These are phyloP conservation scores for Nipponia nippon DNA, from an alignment of 2,113 vertebrate species.

Conservation along the genomic window DNA sequence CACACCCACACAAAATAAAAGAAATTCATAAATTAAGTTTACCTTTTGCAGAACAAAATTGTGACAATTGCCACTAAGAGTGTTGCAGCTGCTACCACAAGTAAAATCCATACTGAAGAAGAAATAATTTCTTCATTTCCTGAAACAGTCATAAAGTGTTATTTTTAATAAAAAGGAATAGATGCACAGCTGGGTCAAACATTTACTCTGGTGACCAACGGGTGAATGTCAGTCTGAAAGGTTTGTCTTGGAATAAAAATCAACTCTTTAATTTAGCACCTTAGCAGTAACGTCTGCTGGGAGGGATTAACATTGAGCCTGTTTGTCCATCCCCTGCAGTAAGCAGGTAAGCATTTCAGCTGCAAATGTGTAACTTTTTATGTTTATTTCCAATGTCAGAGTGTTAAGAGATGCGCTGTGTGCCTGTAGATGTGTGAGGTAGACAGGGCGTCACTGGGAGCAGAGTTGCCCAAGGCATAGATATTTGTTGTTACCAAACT, in stretches of 20 bases:
- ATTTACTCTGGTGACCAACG: neutral
- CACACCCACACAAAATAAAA: neutral
- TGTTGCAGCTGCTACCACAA: neutral
- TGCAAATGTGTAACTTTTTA: neutral
- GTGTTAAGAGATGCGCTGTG: neutral
- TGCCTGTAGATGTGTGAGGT: rapidly evolving
- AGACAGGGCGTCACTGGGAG: rapidly evolving
- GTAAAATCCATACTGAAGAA: neutral
- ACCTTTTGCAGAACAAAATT: slow-evolving; percentile 17
- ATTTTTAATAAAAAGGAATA: neutral
- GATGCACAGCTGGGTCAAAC: neutral
- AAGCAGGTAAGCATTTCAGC: neutral
- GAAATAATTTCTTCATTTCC: slow-evolving; percentile 12
- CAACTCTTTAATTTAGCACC: neutral
- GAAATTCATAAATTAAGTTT: neutral
- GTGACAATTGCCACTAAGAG: neutral
- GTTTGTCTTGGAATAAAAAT: neutral
- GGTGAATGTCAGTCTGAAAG: neutral
- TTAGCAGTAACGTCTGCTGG: neutral
- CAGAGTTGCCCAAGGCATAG: neutral
- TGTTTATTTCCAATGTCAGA: neutral
- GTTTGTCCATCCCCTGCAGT: neutral
- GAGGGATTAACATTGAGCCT: neutral
- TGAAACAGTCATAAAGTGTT: neutral
- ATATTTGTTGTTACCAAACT: slow-evolving; percentile 19